Conservation (phyloP, 2,113 vertebrate species). For the Equus quagga region DNA sequence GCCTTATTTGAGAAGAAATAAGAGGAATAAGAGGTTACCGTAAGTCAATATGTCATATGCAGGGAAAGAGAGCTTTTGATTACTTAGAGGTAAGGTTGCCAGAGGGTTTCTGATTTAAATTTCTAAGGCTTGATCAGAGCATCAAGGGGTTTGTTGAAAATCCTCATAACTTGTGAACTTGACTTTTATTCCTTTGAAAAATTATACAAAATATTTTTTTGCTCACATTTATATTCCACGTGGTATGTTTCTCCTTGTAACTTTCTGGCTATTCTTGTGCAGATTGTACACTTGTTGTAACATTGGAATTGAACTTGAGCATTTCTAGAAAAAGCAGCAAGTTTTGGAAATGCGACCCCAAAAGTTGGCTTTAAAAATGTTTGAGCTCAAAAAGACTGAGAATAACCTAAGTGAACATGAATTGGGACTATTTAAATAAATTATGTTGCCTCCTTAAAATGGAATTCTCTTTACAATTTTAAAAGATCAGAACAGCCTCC, state of each 20-base stretch:
- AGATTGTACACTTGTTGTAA: not conserved
- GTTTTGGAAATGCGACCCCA: slow-evolving; percentile 50
- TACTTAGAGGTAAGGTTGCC: slow-evolving; percentile 71
- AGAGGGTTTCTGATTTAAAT: slow-evolving; percentile 78
- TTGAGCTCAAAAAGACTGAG: slow-evolving; percentile 1
- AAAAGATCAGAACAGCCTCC: not conserved
- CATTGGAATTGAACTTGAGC: slow-evolving; percentile 47
- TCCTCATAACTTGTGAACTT: slow-evolving; percentile 74
- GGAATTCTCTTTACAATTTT: not conserved
- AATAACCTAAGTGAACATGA: not conserved
- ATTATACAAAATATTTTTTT: slow-evolving; percentile 67
- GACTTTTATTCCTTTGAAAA: slow-evolving; percentile 80
- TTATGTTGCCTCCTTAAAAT: not conserved
- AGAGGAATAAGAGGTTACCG: slow-evolving; percentile 68
- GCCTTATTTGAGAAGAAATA: slow-evolving; percentile 67
- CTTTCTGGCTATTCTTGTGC: slow-evolving; percentile 48
- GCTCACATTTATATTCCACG: slow-evolving; percentile 59
- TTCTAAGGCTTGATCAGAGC: slow-evolving; percentile 75
- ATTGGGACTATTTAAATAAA: not conserved
- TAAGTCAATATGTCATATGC: slow-evolving; percentile 66
- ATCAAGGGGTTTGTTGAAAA: slow-evolving; percentile 70
- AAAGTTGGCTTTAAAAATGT: slow-evolving; percentile 57
- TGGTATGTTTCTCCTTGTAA: slow-evolving; percentile 49
- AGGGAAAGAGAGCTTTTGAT: slow-evolving; percentile 79
- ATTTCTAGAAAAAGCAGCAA: slow-evolving; percentile 52